Conservation (phyloP, 2,888 invertebrate genomes). For the Leptinotarsa tumamoca region DNA sequence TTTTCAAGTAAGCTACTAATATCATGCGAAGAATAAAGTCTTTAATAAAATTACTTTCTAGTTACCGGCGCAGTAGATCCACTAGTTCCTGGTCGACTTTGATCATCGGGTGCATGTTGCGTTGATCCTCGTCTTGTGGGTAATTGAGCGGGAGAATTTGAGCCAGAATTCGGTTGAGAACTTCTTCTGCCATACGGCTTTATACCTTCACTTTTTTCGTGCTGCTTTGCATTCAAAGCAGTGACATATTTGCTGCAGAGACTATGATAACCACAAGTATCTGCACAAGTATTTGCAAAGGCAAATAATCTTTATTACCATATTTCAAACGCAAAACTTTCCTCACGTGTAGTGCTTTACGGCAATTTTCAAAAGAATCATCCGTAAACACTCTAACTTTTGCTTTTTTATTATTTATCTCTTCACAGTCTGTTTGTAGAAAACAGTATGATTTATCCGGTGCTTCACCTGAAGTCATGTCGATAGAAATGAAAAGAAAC, state of each 20-base stretch:
- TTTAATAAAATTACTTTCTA: slow-evolving; percentile 3
- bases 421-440: slow-evolving; percentile 14
- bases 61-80: neutral
- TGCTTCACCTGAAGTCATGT: slow-evolving; percentile 2
- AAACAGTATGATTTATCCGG: slow-evolving; percentile 12
- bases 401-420: slow-evolving; percentile 12
- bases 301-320: neutral
- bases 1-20: neutral
- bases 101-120: slow-evolving; percentile 19
- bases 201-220: slow-evolving; percentile 6
- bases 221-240: neutral
- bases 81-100: slow-evolving; percentile 6
- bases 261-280: slow-evolving; percentile 7
- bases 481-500: slow-evolving; percentile 8
- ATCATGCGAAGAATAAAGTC: neutral
- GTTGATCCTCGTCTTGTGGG: slow-evolving; percentile 3
- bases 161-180: neutral
- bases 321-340: slow-evolving; percentile 6
- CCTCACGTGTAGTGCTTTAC: slow-evolving; percentile 10
- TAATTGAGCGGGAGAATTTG: neutral
- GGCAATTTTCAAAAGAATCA: slow-evolving; percentile 14
- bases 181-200: slow-evolving; percentile 8
- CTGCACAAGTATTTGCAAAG: slow-evolving; percentile 18
- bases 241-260: neutral
- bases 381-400: slow-evolving; percentile 9